Conservation (phyloP, 2,113 vertebrate species). For the Bubo bubo region DNA sequence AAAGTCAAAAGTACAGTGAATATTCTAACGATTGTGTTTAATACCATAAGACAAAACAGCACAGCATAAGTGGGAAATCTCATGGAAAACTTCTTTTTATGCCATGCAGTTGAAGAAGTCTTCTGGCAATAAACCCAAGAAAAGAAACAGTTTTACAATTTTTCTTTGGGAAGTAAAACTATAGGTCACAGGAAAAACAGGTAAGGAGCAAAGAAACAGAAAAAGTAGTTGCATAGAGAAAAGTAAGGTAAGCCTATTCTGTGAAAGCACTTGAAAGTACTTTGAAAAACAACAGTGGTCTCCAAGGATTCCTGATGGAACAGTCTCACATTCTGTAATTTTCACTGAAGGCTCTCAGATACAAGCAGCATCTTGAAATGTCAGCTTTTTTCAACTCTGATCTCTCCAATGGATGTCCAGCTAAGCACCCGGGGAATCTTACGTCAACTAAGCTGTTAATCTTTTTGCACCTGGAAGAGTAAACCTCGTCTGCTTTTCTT, state of each 20-base stretch:
- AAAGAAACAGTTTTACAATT: neutral
- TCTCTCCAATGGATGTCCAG: neutral
- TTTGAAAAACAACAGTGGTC: conserved; percentile 28
- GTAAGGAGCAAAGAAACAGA: neutral
- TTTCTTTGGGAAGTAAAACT: conserved; percentile 4
- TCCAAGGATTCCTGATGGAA: conserved; percentile 33
- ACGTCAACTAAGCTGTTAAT: neutral
- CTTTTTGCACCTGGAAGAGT: neutral
- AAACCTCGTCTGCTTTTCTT: neutral
- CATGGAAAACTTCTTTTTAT: neutral
- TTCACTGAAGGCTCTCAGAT: neutral
- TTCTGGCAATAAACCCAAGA: neutral
- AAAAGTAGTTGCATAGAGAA: neutral
- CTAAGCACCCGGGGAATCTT: neutral
- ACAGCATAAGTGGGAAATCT: neutral
- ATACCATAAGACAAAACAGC: neutral
- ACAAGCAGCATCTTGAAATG: neutral
- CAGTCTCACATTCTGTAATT: conserved; percentile 6
- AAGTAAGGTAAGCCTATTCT: neutral
- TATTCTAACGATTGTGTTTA: neutral
- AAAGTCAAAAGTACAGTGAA: neutral
- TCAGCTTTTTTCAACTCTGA: conserved; percentile 8
- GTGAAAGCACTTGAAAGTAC: conserved; percentile 15
- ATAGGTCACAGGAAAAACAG: neutral
- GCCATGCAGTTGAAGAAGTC: neutral